Evolutionary conservation across 1,140 invertebrate genomes (phyloP).

Genomic region (Steinernema khuongi): DNA sequence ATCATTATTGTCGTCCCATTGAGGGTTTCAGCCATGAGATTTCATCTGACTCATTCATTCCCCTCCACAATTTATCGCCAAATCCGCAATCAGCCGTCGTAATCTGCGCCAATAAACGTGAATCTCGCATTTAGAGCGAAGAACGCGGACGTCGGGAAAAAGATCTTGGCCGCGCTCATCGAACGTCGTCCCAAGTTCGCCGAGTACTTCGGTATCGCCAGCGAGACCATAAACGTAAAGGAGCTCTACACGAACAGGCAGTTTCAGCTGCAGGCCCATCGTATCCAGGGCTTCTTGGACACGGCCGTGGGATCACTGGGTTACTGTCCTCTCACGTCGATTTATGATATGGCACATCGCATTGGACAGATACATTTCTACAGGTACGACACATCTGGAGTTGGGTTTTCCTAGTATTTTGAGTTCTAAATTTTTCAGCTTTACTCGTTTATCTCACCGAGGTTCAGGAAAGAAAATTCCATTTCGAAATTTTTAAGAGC

Average conservation of each 20-base stretch:
- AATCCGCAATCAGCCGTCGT: too few relatives aligned
- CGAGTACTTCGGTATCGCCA: conserved; percentile 43
- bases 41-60: too few relatives aligned
- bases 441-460: background rate
- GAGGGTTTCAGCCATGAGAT: too few relatives aligned
- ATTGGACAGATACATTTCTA: conserved; percentile 47
- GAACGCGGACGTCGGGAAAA: conserved; percentile 39
- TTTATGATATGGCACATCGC: conserved; percentile 43
- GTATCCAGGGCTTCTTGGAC: conserved; percentile 41
- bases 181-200: conserved; percentile 41
- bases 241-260: conserved; percentile 34
- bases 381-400: background rate
- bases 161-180: conserved; percentile 39
- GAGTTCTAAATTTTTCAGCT: background rate
- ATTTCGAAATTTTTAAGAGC: background rate
- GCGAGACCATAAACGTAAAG: conserved; percentile 29
- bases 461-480: background rate
- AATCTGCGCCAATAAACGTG: too few relatives aligned
- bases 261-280: conserved; percentile 44
- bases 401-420: background rate
- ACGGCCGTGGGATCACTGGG: conserved; percentile 42
- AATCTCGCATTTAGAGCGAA: conserved; percentile 35
- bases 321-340: conserved; percentile 37
- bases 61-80: too few relatives aligned
- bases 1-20: background rate